phyloP scores from a whole-genome alignment of 1,140 invertebrate species.

The Caenorhabditis tropicalis region DNA sequence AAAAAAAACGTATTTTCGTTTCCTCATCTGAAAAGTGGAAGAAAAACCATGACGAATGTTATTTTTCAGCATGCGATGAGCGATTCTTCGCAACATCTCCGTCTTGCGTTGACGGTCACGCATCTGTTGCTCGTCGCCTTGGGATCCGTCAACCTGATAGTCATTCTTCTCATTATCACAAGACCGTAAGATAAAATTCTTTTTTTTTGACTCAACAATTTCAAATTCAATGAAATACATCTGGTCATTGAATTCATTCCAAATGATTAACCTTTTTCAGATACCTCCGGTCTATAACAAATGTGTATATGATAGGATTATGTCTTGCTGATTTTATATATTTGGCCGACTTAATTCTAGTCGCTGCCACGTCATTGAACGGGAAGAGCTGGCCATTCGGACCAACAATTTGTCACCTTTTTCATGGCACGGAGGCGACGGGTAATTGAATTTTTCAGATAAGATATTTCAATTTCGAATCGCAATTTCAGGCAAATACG shows the following conservation, averaged over 20 bases:
- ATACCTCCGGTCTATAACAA: constrained; percentile 71
- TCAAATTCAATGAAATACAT: background rate
- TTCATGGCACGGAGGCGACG: constrained; percentile 67
- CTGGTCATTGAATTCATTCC: background rate
- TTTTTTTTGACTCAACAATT: background rate
- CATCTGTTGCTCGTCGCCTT: constrained; percentile 67
- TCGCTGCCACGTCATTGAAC: constrained; percentile 71
- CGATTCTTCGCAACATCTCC: constrained; percentile 53
- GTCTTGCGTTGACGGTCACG: constrained; percentile 68
- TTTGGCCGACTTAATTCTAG: constrained; percentile 66
- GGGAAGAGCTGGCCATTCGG: constrained; percentile 71
- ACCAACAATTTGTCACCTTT: constrained; percentile 66
- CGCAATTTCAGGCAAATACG: constrained; percentile 66
- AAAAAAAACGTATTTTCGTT: background rate
- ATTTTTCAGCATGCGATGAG: constrained; percentile 51
- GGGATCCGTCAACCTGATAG: constrained; percentile 66
- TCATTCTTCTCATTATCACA: constrained; percentile 66
- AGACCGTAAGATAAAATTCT: constrained; percentile 51
- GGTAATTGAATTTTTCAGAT: constrained; percentile 51
- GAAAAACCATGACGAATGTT: constrained; percentile 13
- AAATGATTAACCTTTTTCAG: constrained; percentile 17
- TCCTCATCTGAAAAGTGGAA: background rate
- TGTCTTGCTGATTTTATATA: constrained; percentile 71
- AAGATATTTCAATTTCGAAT: background rate
- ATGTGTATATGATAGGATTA: constrained; percentile 70